Base-by-base conservation (phyloP, 2,888 invertebrate genomes). In the Pseudococcus longispinus region DNA sequence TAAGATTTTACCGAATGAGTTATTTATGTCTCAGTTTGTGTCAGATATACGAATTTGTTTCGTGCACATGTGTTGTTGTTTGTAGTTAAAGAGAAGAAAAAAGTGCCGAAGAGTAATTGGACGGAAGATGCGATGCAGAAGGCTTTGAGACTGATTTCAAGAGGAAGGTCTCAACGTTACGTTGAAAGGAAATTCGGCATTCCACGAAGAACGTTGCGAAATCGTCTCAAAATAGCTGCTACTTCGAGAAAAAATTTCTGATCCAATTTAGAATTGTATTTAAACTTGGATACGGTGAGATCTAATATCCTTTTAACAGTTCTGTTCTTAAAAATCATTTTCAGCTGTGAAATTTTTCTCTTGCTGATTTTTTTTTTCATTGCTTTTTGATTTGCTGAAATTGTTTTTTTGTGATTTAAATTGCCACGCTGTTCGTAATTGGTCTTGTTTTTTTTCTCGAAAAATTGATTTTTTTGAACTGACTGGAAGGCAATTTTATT, bases 61-160 rank as follows among this genome's bases (percentile, higher is more conserved):
- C 77, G 77, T 80, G 77, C 77, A 80, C 77, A 80, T 80, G 77
- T 80, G 77, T 80, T 80, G 77, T 80, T 80, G 29, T 80, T 86
- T 86, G 70, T 74, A 86, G 86, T 80, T 23, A 86, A 86, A 55
- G 86, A 86, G 77, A 86, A 86, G 86, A 86, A 86, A 86, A 86
- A 86, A 55, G 55, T 86, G 9, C 86, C 77, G 26, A 86, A 86
- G 55, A 86, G 86, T 86, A 86, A 86, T 74, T 86, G 86, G 86
- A 86, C 86, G 20, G 86, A 86, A 51, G 86, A 86, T 20, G 86
- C 86, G 15, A 86, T 86, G 86, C 77, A 86, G 80, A 86, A 86
- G 55, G 86, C 86, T 51, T 77, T 86, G 77, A 77, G 80, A 80
- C 86, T 86, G 77, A 86, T 86, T 32, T 86, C 86, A n/a, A 86